Percentiles rank a stretch among this genome's conserved stretches.
Evolutionary conservation across 2,888 invertebrate species (phyloP).

Genomic region (Lasiommata megera): DNA sequence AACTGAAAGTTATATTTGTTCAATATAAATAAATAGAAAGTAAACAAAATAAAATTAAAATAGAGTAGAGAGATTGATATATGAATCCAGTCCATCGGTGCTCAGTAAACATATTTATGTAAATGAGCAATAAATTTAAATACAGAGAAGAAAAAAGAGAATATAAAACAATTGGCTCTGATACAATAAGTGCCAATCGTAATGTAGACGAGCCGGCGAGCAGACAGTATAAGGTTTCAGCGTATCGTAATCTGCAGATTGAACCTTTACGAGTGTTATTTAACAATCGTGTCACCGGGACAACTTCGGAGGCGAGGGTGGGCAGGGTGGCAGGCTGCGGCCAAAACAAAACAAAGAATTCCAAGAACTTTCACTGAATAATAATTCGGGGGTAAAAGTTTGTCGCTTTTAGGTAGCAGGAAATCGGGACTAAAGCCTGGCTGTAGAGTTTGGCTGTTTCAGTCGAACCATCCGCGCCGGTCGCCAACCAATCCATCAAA

Average conservation of each 20-base stretch:
- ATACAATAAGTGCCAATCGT: constrained; percentile 3
- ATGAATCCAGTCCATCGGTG: too few species aligned
- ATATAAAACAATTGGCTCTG: not conserved
- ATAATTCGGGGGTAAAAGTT: constrained; percentile 72
- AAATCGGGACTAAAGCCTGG: constrained; percentile 71
- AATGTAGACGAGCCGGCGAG: constrained; percentile 12
- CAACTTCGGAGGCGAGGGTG: constrained; percentile 47
- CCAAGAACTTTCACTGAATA: constrained; percentile 73
- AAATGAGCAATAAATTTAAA: not conserved
- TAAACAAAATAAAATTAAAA: too few species aligned
- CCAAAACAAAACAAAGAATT: constrained; percentile 71
- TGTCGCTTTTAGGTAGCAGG: constrained; percentile 58
- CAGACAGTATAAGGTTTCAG: constrained; percentile 24
- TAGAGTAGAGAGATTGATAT: too few species aligned
- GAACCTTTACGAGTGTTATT: constrained; percentile 41
- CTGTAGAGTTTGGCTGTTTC: constrained; percentile 67
- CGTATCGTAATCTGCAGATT: constrained; percentile 33
- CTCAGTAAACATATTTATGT: too few species aligned
- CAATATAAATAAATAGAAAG: too few species aligned
- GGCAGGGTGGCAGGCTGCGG: constrained; percentile 44
- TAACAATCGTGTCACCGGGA: constrained; percentile 52
- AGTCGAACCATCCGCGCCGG: constrained; percentile 74
- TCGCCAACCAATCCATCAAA: constrained; percentile 81
- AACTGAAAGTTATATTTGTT: too few species aligned
- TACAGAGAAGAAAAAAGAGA: not conserved